Base-by-base conservation (phyloP, 2,113 vertebrate species). In the Vulpes ferrilata region DNA sequence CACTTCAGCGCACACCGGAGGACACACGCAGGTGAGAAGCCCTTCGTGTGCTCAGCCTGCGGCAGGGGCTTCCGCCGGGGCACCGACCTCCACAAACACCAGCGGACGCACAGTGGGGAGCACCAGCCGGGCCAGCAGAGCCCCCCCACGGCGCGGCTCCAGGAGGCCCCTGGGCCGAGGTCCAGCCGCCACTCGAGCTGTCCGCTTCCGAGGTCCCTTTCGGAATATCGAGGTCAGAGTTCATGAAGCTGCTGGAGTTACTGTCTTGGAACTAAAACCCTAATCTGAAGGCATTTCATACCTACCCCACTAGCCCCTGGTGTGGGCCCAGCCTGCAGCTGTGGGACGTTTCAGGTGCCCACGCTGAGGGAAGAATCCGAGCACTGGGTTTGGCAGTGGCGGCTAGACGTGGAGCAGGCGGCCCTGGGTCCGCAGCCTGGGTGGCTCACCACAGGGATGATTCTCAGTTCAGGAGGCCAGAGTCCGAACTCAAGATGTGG, bases 31-130 rank as follows among this genome's bases (percentile, higher is more conserved):
- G 99, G 99, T 69, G 96, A 98, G 71, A 96, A 98, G 51, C 98
- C 98, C 43, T 99, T 99, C 57, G 98, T 98, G 11, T 99, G 99
- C 93, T 98, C 97, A 32, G 98, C 99, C 95, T 99, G 99, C 0
- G 99, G 99, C 13, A 99, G 99, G 95, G 98, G 98, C 97, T 99
- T 99, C 97, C 98, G 98, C 98, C 99, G 99, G 95, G 99, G 98
- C 96, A 99, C 99, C 3, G 99, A 99, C 95, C 96, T 99, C 43
- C 99, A 99, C 0, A 98, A 98, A 3, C 99, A 99, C 94, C 98
- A 98, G 98, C 97, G 98, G 82, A 98, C 96, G 51, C 99, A 99
- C 0, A 32, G 74, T 1, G 48, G 93, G 9, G 95, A 88, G 51
- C 48, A 64, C 3, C 87, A 3, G 3, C 19, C 19, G 0, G 59